Conservation (phyloP, 2,888 invertebrate species). For the Parnassius smintheus region DNA sequence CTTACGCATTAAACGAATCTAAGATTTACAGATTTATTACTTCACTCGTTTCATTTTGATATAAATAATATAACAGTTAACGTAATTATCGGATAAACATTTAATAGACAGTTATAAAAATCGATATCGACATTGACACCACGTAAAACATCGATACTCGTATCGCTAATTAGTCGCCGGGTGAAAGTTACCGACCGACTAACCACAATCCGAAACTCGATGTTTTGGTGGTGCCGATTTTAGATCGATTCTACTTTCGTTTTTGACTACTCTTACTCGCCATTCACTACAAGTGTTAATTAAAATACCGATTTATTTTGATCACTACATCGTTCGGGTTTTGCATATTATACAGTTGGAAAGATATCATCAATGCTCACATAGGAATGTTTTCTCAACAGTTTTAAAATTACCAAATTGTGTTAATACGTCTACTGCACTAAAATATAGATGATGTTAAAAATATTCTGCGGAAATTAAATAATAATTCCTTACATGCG, state of each 20-base stretch:
- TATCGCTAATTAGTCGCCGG: conserved; percentile 69
- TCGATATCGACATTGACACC: conserved; percentile 62
- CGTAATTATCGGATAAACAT: conserved; percentile 25
- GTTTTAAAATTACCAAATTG: neutral
- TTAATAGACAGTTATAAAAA: conserved; percentile 38
- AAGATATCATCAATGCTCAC: conserved; percentile 29
- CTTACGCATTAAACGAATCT: no score
- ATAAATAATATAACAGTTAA: neutral
- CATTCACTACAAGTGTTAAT: conserved; percentile 54
- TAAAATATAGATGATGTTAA: neutral
- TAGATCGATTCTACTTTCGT: conserved; percentile 80
- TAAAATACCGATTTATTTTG: conserved; percentile 63
- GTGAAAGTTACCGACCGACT: conserved; percentile 79
- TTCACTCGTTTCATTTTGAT: neutral
- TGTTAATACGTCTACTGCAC: neutral
- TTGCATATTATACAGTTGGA: conserved; percentile 29
- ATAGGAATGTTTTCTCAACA: neutral
- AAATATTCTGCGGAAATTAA: no score
- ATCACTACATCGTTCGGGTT: conserved; percentile 30
- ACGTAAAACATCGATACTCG: conserved; percentile 64
- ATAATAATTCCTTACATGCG: no score
- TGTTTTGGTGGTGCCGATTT: conserved; percentile 75
- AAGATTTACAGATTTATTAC: no score
- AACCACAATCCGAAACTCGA: conserved; percentile 70
- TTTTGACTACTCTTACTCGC: conserved; percentile 77